phyloP scores from a whole-genome alignment of 92 coral and sea anemone genomes.

The Palythoa caribaeorum region DNA sequence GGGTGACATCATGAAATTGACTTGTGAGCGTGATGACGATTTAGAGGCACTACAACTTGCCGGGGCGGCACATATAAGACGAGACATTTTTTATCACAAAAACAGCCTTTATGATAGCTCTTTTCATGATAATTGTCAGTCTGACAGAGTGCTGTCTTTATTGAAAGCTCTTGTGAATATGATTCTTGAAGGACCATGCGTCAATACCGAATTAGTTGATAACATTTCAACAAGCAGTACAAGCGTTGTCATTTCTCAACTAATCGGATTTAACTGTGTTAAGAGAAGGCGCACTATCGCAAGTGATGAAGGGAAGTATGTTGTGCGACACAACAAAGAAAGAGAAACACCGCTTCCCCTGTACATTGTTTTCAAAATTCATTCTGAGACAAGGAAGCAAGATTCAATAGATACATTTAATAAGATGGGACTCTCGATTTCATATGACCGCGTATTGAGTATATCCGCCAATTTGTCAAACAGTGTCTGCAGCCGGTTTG shows the following conservation, averaged over 20 bases:
- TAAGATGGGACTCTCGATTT: constrained; percentile 70
- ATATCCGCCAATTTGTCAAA: neutral
- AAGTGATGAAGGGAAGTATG: neutral
- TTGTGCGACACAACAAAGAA: constrained; percentile 49
- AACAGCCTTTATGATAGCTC: constrained; percentile 50
- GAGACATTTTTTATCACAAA: constrained; percentile 54
- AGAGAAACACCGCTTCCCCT: constrained; percentile 64
- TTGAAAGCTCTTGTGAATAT: constrained; percentile 55
- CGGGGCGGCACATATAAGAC: constrained; percentile 62
- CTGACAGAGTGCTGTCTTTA: constrained; percentile 49
- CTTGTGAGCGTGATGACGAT: constrained; percentile 49
- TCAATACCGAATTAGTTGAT: constrained; percentile 39
- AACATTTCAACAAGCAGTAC: constrained; percentile 49
- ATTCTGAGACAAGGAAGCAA: constrained; percentile 74
- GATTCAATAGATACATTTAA: constrained; percentile 51
- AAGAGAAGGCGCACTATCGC: too few species aligned
- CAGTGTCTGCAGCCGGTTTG: neutral
- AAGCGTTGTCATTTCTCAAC: constrained; percentile 47
- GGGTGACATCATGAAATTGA: constrained; percentile 54
- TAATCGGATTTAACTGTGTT: constrained; percentile 43
- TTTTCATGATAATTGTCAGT: constrained; percentile 45
- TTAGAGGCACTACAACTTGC: constrained; percentile 66
- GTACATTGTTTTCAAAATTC: constrained; percentile 61
- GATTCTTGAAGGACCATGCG: constrained; percentile 69
- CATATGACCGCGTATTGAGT: constrained; percentile 40